Base-by-base conservation (phyloP, 2,113 vertebrate species). In the Catharus fuscescens region DNA sequence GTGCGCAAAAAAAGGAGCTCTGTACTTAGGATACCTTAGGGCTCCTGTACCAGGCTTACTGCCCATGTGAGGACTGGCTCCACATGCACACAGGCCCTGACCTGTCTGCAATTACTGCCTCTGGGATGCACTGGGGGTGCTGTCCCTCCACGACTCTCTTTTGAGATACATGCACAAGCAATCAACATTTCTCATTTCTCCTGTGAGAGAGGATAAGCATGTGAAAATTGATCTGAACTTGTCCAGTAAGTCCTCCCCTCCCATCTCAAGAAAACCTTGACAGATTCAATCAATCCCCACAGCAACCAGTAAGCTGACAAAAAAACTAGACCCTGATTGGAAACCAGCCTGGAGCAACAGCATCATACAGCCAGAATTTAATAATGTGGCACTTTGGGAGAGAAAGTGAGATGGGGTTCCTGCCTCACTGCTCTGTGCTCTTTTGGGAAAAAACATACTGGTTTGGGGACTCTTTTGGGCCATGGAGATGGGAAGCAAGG, bases 221-320 rank as follows among this genome's bases (percentile, higher is more conserved):
- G 45, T 62, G 74, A 61, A 88, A 88, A 92, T 70, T 76, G 60
- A 85, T 77, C 66, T 72, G 26, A 76, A 25, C 69, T 90, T 82
- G 44, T 40, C 36, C 45, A 45, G 36, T 57, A 69, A 65, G 77
- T 85, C 70, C 44, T 90, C 23, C 28, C 50, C 53, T 94, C 48
- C 71, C 13, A n/a, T 53, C 57, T 93, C 88, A 53, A 70, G 84
- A 66, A 91, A 78, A 59, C 9, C 32, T 82, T 88, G 74, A 90
- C 40, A 91, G 66, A 57, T 76, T 93, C 42, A 28, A 82, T 91
- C 61, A 90, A 82, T 90, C 87, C 38, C 45, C 36, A 32, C 50
- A 86, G 40, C 36, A 31, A 48, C 7, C 31, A 90, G 45, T n/a
- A 69, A 82, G 36, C 15, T 61, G 78, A 84, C 44, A 76, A 67